phyloP scores from a whole-genome alignment of 1,140 invertebrate species.

The Maconellicoccus hirsutus region DNA sequence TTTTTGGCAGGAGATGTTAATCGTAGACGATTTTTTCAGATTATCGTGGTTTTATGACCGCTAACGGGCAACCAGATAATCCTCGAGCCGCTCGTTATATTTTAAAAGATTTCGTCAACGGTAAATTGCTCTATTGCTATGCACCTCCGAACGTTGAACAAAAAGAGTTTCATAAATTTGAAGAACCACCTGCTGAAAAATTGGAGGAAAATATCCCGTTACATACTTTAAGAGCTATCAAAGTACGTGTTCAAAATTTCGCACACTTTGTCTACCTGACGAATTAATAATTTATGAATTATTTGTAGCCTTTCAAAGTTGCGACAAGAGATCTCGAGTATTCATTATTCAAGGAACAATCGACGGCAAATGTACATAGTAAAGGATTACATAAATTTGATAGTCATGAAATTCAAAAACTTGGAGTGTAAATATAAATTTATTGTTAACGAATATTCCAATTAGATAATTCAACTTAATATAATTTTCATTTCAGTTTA shows the following conservation, averaged over 20 bases:
- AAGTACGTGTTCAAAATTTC: conserved; percentile 16
- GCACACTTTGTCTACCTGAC: conserved; percentile 37
- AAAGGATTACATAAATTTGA: conserved; percentile 25
- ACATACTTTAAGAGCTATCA: conserved; percentile 24
- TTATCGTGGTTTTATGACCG: conserved; percentile 84
- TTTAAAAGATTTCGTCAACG: conserved; percentile 89
- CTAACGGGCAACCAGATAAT: conserved; percentile 85
- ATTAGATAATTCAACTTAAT: conserved; percentile 8
- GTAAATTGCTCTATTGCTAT: conserved; percentile 69
- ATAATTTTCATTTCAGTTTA: not conserved
- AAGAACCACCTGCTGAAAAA: conserved; percentile 35
- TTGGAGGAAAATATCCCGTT: conserved; percentile 24
- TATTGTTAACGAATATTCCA: conserved; percentile 20
- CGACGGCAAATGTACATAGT: conserved; percentile 18
- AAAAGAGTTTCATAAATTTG: conserved; percentile 51
- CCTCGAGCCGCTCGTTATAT: conserved; percentile 76
- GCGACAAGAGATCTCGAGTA: conserved; percentile 23
- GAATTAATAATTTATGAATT: conserved; percentile 41
- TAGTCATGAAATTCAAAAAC: not conserved
- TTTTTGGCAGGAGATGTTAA: not conserved
- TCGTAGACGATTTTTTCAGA: conserved; percentile 2
- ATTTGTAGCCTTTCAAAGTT: conserved; percentile 23
- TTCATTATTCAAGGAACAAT: conserved; percentile 20
- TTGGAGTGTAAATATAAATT: not conserved
- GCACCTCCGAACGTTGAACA: conserved; percentile 68